Percentiles rank a stretch among this genome's conserved stretches.
Evolutionary conservation across 2,888 invertebrate genomes (phyloP).

Genomic region (Nomada fabriciana): DNA sequence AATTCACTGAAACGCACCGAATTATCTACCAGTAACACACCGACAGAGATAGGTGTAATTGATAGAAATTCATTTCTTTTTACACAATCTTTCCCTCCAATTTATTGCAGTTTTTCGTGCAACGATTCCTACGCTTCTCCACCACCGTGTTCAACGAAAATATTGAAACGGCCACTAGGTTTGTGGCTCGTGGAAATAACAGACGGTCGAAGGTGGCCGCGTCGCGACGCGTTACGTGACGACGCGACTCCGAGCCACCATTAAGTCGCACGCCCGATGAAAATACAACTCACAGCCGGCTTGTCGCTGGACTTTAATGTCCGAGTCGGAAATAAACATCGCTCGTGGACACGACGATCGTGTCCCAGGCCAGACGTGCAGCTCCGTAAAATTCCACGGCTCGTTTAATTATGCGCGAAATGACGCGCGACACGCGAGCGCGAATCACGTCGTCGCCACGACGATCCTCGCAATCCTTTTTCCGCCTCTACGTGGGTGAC

Average conservation of each 20-base stretch:
- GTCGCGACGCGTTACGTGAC: slow-evolving; percentile 37
- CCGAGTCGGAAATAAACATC: slow-evolving; percentile 39
- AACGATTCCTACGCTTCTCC: too few relatives aligned
- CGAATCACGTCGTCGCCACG: slow-evolving; percentile 15
- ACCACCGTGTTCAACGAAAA: too few relatives aligned
- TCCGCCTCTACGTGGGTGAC: too few relatives aligned
- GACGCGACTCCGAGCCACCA: slow-evolving; percentile 28
- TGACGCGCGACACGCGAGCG: slow-evolving; percentile 29
- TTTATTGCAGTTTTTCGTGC: too few relatives aligned
- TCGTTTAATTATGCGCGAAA: slow-evolving; percentile 51
- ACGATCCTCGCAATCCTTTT: too few relatives aligned
- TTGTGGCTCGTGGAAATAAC: background rate
- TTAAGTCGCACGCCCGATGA: slow-evolving; percentile 42
- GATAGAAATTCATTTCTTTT: too few relatives aligned
- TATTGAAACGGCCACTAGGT: background rate
- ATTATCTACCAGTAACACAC: too few relatives aligned
- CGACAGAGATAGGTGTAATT: too few relatives aligned
- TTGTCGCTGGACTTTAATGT: slow-evolving; percentile 37
- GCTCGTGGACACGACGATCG: slow-evolving; percentile 30
- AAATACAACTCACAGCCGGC: slow-evolving; percentile 34
- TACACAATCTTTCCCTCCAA: too few relatives aligned
- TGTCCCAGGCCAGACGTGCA: slow-evolving; percentile 7
- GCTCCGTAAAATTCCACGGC: background rate
- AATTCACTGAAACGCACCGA: too few relatives aligned
- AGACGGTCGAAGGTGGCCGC: slow-evolving; percentile 11